Conservation (phyloP, 2,888 invertebrate genomes). For the Heteromyza rotundicornis region DNA sequence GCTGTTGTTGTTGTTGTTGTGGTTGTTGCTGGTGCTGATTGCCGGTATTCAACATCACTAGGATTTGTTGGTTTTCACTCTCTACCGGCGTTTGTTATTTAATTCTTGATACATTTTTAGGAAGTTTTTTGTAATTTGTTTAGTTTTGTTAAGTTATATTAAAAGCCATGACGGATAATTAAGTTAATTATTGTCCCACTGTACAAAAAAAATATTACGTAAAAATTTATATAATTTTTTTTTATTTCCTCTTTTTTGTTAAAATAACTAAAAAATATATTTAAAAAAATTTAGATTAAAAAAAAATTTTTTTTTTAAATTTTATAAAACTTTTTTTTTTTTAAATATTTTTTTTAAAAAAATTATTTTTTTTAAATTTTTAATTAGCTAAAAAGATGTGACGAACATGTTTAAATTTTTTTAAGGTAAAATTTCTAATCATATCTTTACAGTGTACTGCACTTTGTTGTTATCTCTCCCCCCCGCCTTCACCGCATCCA, state of each 20-base stretch:
- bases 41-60: constrained; percentile 54
- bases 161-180: too few relatives aligned
- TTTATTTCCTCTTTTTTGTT: too few relatives aligned
- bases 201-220: too few relatives aligned
- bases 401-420: too few relatives aligned
- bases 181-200: too few relatives aligned
- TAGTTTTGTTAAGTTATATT: too few relatives aligned
- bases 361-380: neutral
- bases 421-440: neutral
- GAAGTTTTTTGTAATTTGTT: constrained; percentile 3
- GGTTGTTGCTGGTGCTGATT: constrained; percentile 37
- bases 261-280: neutral
- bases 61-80: constrained; percentile 28
- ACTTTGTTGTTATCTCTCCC: neutral
- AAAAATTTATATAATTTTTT: neutral
- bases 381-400: neutral
- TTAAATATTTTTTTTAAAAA: neutral
- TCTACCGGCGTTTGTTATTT: constrained; percentile 15
- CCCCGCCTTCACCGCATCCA: too few relatives aligned
- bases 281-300: neutral
- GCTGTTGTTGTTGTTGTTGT: constrained; percentile 32
- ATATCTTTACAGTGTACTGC: neutral
- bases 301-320: neutral
- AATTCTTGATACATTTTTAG: neutral
- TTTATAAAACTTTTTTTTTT: neutral